Conservation (phyloP, 1,140 invertebrate genomes). For the Nasonia longicornis region DNA sequence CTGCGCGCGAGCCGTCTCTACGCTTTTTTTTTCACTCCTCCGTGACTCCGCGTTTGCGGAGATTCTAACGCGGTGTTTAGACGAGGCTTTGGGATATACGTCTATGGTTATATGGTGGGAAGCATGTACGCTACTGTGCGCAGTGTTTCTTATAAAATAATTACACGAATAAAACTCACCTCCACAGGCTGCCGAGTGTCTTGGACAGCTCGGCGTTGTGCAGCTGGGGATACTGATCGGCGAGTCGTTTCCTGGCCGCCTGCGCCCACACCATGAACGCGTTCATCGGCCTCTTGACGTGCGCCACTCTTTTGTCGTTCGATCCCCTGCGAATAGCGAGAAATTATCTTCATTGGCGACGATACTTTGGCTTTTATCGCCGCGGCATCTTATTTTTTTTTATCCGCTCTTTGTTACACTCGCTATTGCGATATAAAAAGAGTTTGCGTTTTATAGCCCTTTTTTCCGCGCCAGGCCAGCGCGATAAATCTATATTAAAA, state of each 20-base stretch:
- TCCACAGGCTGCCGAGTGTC: slow-evolving; percentile 91
- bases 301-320: slow-evolving; percentile 92
- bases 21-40: neutral
- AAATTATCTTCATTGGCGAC: slow-evolving; percentile 59
- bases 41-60: neutral
- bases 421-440: neutral
- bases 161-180: slow-evolving; percentile 74
- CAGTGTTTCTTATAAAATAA: slow-evolving; percentile 63
- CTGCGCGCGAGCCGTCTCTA: neutral
- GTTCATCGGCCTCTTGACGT: slow-evolving; percentile 95
- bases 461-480: neutral
- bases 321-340: slow-evolving; percentile 46
- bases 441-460: slow-evolving; percentile 3
- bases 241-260: slow-evolving; percentile 87
- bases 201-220: slow-evolving; percentile 96
- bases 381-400: neutral
- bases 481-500: too few species aligned
- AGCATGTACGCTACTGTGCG: too few species aligned
- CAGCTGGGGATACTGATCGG: slow-evolving; percentile 89
- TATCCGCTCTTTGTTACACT: neutral
- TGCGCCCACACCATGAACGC: slow-evolving; percentile 98
- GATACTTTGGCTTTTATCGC: neutral
- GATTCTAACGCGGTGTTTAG: neutral
- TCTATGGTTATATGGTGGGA: too few species aligned
- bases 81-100: too few species aligned